Evolutionary conservation across 2,113 vertebrate genomes (phyloP).

Genomic region (Chroicocephalus ridibundus): DNA sequence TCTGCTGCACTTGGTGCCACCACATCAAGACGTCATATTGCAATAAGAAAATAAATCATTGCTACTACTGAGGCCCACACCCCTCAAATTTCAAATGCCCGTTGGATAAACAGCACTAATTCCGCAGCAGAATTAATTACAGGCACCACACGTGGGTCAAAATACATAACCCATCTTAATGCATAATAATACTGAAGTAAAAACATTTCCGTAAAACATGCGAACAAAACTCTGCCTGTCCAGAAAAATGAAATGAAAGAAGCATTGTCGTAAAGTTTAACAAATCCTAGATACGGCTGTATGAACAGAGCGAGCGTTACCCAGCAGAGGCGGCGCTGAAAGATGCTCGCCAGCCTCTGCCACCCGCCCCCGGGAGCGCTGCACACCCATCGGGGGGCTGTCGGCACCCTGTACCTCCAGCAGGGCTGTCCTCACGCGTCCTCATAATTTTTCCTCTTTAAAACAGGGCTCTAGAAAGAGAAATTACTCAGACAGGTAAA

Average conservation of each 20-base stretch:
- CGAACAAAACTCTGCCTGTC: not conserved
- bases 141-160: not conserved
- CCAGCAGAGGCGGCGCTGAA: not conserved
- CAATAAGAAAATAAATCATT: not conserved
- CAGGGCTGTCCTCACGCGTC: fast-evolving
- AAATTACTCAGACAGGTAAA: not conserved
- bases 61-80: not conserved
- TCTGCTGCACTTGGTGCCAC: not conserved
- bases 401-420: not conserved
- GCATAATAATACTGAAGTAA: fast-evolving
- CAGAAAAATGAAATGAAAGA: not conserved
- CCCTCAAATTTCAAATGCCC: not conserved
- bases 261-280: not conserved
- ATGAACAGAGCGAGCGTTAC: not conserved
- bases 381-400: not conserved
- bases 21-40: fast-evolving
- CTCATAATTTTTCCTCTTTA: too few species aligned
- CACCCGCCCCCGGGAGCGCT: too few species aligned
- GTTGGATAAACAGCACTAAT: not conserved
- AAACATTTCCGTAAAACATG: not conserved
- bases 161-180: not conserved
- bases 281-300: not conserved
- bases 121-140: not conserved
- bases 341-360: fast-evolving
- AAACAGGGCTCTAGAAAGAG: not conserved